Evolutionary conservation across 2,888 invertebrate genomes (phyloP).

Genomic region (Marronus borbonicus): DNA sequence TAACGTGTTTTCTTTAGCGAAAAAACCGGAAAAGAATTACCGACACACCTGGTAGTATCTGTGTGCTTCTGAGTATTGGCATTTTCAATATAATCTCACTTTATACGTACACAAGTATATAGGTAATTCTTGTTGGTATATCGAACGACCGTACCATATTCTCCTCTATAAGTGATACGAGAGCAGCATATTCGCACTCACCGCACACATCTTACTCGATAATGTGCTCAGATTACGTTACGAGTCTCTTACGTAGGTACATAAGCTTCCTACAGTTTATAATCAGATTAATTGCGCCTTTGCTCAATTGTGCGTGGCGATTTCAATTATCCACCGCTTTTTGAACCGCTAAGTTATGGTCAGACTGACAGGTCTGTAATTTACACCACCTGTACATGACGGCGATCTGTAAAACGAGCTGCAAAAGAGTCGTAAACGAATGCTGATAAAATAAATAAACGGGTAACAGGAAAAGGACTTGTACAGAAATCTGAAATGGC

Average conservation of each 20-base stretch:
- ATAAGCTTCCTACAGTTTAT: conserved; percentile 50
- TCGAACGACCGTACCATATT: too few relatives aligned
- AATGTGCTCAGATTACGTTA: conserved; percentile 18
- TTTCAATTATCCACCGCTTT: conserved; percentile 45
- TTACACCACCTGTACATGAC: conserved; percentile 20
- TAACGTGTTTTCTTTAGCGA: too few relatives aligned
- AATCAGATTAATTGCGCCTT: conserved; percentile 52
- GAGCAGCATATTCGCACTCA: neutral
- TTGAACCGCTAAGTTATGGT: conserved; percentile 44
- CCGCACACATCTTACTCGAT: neutral
- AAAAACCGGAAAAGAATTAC: too few relatives aligned
- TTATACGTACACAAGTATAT: too few relatives aligned
- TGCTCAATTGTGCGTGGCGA: conserved; percentile 52
- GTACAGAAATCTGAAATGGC: conserved; percentile 6
- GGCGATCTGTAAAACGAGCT: conserved; percentile 15
- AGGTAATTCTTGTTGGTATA: too few relatives aligned
- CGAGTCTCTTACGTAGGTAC: conserved; percentile 18
- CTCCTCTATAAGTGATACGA: neutral
- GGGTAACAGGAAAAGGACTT: conserved; percentile 26
- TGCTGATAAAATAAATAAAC: conserved; percentile 28
- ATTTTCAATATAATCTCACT: too few relatives aligned
- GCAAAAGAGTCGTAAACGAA: conserved; percentile 14
- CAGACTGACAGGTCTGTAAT: conserved; percentile 40
- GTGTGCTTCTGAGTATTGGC: too few relatives aligned
- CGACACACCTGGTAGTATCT: too few relatives aligned